Percentiles rank a stretch among this genome's conserved stretches.
These are phyloP conservation scores for Drosophila algonquin DNA, from an alignment of 2,888 invertebrate genomes.

Conservation along the genomic window DNA sequence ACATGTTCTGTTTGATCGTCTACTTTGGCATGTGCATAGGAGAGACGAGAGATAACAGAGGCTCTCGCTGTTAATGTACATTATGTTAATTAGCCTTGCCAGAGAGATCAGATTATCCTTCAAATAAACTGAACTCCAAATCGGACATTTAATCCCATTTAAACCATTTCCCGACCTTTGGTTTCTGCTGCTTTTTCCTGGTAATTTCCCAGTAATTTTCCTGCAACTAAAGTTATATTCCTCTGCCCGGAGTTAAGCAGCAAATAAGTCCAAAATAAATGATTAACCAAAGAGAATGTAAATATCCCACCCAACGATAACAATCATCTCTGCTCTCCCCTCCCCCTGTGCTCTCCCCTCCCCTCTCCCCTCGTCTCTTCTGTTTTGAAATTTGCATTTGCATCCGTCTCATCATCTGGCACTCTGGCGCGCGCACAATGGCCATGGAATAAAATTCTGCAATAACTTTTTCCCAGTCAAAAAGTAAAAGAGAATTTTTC, in stretches of 20 bases:
- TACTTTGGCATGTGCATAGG: no score
- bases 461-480: constrained; percentile 38
- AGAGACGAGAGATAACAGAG: no score
- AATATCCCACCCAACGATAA: constrained; percentile 11
- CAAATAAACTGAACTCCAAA: no score
- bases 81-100: no score
- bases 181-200: background rate
- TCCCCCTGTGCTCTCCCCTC: no score
- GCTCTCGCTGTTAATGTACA: no score
- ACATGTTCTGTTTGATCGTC: no score
- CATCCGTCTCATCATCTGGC: constrained; percentile 27
- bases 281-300: constrained; percentile 24
- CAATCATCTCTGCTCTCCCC: constrained; percentile 14
- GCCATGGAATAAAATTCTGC: constrained; percentile 33
- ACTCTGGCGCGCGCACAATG: constrained; percentile 18
- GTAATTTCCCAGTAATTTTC: background rate
- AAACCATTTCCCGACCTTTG: background rate
- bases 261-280: constrained; percentile 22
- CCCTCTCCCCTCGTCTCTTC: background rate
- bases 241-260: background rate
- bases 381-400: constrained; percentile 35
- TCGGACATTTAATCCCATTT: no score
- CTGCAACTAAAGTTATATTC: background rate
- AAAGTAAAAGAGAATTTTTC: constrained; percentile 27
- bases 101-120: no score